Evolutionary conservation across 1,140 invertebrate species (phyloP), one percentile per base, ranked within the genome.

Genomic region (Akabosia matsudoensis): DNA sequence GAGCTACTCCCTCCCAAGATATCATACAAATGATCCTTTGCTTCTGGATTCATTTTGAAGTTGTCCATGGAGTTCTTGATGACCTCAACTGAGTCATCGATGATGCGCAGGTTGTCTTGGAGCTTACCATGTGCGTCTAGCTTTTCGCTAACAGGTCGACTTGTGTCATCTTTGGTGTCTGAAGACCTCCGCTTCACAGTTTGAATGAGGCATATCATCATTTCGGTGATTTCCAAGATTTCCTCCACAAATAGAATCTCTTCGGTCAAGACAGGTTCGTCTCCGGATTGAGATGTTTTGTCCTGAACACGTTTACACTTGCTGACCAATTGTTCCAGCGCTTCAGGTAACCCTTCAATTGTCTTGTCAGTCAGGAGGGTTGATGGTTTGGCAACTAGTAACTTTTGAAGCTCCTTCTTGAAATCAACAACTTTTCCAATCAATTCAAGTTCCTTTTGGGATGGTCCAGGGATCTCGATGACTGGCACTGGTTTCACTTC

Each of bases 181-280:
- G 91, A 90, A 10, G 93, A 90, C 82, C 90, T 89, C 79, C 92
- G 93, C 84, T 93, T 92, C 78, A 94, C 92, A 28, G 90, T 92
- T 85, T 94, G 91, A 45, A 95, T 82, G 91, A 92, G 93, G 26
- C 89, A 90, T 0, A 91, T 91, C 4, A 95, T 90, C 0, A 89
- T 92, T 83, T 93, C 90, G 31, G 94, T 89, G 0, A 92, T 89
- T 22, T 89, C 89, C 13, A 82, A 67, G 16, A 76, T 26, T 24
- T 78, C 73, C 33, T 78, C 33, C 0, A 78, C 71, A 1, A 75
- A 67, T 10, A 30, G 7, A n/a, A 67, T 30, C 30, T 67, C 61
- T 22, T 67, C 61, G 31, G 24, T 10, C 22, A 7, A 16, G 22
- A 7, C 1, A 14, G 61, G 61, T 7, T 4, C 24, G 14, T 22